Evolutionary conservation across 2,797 vertebrate species (phyloP), one percentile per base, ranked within the genome.

Genomic region (Cheracebus regulus): DNA sequence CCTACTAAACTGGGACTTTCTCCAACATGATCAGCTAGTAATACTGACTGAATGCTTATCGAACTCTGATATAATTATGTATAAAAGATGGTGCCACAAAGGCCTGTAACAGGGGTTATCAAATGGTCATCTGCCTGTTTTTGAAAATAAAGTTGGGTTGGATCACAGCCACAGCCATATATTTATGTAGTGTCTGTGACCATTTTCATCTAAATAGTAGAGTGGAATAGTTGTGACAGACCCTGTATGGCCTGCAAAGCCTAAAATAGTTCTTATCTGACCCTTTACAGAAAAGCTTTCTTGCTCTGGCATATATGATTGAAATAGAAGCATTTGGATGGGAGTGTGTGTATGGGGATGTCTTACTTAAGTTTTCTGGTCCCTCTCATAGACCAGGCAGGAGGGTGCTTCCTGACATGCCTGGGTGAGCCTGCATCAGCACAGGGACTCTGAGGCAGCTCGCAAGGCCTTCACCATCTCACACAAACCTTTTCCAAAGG

Each of bases 71-170:
- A 46, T 61, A 52, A 58, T 84, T 88, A 28, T 39, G 2, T 78
- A 1, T 81, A 67, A 57, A 79, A 78, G 58, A 75, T 20, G 4
- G 15, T 72, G n/a, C 52, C 39, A 70, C 39, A 92, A 76, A 93
- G n/a, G 1, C 57, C 26, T n/a, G 11, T 44, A 87, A 28, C 11
- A 48, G 36, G 39, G 73, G 11, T 39, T 93, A 79, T 26, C 61
- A 93, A 46, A 20, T 44, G 36, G 20, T 80, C 17, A 4, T 1
- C 19, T 52, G 52, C 26, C 58, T 95, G 3, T 28, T 91, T 83
- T 82, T 73, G 39, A 64, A 97, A 90, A 90, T 88, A 55, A 93
- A 88, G 33, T 88, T 94, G 84, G 78, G 55, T 26, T 83, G 36
- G 41, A 44, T 41, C 4, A 46, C 33, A 81, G 52, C 48, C 33